Percentiles rank a stretch among this genome's conserved stretches.
These are phyloP conservation scores for Vombatus ursinus DNA, from an alignment of 2,113 vertebrate genomes.

Conservation along the genomic window DNA sequence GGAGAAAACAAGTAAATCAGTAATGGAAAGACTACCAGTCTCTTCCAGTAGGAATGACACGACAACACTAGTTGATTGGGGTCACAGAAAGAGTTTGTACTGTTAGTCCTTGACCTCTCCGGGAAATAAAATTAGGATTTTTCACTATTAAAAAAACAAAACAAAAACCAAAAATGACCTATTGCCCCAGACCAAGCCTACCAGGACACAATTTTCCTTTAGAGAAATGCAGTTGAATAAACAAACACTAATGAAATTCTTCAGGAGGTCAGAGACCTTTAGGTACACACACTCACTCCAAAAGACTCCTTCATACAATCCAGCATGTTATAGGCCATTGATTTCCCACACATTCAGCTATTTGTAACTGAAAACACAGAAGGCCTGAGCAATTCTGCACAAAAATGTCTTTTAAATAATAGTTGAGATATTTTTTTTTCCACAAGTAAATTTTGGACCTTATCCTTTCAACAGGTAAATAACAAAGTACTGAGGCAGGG, in stretches of 20 bases:
- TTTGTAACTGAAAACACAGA: slow-evolving; percentile 28
- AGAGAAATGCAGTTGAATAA: slow-evolving; percentile 56
- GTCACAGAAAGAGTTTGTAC: background rate
- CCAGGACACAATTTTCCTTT: slow-evolving; percentile 45
- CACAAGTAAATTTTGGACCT: slow-evolving; percentile 7
- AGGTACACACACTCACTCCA: background rate
- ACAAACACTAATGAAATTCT: slow-evolving; percentile 60
- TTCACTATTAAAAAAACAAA: slow-evolving; percentile 56
- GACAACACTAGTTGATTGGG: slow-evolving; percentile 23
- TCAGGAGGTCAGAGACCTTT: slow-evolving; percentile 30
- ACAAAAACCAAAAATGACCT: background rate
- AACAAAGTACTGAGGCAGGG: background rate
- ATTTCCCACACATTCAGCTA: slow-evolving; percentile 38
- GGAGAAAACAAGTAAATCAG: slow-evolving; percentile 38
- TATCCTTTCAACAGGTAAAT: slow-evolving; percentile 10
- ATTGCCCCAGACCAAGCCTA: slow-evolving; percentile 18
- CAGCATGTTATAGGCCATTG: slow-evolving; percentile 37
- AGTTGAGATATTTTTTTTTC: slow-evolving; percentile 4
- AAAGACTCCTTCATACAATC: slow-evolving; percentile 35
- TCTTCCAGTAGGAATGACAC: slow-evolving; percentile 2
- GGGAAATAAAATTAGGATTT: background rate
- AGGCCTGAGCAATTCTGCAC: slow-evolving; percentile 19
- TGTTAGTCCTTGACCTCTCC: slow-evolving; percentile 34
- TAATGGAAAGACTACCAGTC: slow-evolving; percentile 12
- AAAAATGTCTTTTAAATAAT: slow-evolving; percentile 19